Evolutionary conservation across 2,888 invertebrate species (phyloP).

Genomic region (Labia minor): DNA sequence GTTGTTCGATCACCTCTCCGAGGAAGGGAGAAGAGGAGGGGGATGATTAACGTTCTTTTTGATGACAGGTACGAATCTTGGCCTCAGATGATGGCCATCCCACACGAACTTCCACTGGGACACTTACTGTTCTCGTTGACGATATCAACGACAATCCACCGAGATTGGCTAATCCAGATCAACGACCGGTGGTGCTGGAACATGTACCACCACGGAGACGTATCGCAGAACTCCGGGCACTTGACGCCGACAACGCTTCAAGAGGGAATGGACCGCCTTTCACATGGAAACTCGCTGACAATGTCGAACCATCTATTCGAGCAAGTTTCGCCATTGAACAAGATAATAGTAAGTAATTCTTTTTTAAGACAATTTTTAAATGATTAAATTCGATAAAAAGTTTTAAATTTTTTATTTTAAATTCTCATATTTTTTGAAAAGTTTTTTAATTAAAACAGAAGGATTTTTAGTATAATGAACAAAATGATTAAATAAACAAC

Average conservation of each 20-base stretch:
- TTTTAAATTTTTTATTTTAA: no score
- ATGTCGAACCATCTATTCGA: conserved; percentile 38
- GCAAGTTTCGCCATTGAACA: conserved; percentile 43
- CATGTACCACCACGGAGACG: conserved; percentile 38
- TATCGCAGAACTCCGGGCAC: conserved; percentile 38
- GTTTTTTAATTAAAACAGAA: no score
- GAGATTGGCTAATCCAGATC: conserved; percentile 35
- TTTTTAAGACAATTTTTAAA: no score
- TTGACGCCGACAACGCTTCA: conserved; percentile 38
- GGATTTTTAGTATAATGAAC: no score
- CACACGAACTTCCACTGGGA: conserved; percentile 39
- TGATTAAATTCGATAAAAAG: no score
- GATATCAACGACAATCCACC: conserved; percentile 42
- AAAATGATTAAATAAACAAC: no score
- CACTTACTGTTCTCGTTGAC: conserved; percentile 38
- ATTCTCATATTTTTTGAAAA: no score
- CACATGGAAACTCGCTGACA: conserved; percentile 40
- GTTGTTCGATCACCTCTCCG: neutral
- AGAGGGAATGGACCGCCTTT: conserved; percentile 43
- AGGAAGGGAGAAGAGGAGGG: no score
- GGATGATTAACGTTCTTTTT: neutral
- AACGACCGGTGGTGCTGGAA: conserved; percentile 41
- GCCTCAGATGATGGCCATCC: conserved; percentile 41
- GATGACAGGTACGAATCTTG: conserved; percentile 37
- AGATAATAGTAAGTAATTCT: conserved; percentile 37